phyloP scores from a whole-genome alignment of 2,888 invertebrate genomes.

The Drosophila antonietae region DNA sequence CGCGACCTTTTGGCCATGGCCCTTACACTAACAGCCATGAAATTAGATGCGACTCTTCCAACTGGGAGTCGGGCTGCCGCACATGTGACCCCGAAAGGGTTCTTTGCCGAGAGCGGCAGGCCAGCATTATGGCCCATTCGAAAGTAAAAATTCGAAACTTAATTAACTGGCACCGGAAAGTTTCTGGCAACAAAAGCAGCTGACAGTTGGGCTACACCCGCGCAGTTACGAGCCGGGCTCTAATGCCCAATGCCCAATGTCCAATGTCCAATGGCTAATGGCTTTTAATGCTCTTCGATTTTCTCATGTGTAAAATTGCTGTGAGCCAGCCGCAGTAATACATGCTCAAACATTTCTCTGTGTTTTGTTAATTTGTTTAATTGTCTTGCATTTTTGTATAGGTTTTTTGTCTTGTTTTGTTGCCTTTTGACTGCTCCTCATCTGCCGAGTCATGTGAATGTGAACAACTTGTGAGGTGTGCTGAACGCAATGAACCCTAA shows the following conservation, averaged over 20 bases:
- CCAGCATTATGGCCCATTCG: conserved; percentile 65
- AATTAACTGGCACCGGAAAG: conserved; percentile 71
- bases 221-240: conserved; percentile 55
- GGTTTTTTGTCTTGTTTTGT: not conserved
- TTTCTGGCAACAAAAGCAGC: conserved; percentile 67
- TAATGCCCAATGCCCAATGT: conserved; percentile 46
- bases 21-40: conserved; percentile 78
- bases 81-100: conserved; percentile 72
- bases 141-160: conserved; percentile 75
- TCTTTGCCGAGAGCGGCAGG: conserved; percentile 45
- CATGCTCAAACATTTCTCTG: conserved; percentile 31
- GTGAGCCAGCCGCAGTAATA: conserved; percentile 20
- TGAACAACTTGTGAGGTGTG: conserved; percentile 72
- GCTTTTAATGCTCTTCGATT: conserved; percentile 73
- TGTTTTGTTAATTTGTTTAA: conserved; percentile 76
- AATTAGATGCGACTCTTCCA: conserved; percentile 69
- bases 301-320: conserved; percentile 77
- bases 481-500: conserved; percentile 74
- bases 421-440: conserved; percentile 53
- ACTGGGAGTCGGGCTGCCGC: conserved; percentile 50
- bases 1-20: conserved; percentile 71
- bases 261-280: conserved; percentile 33
- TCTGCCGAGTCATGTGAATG: conserved; percentile 75
- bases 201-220: conserved; percentile 76
- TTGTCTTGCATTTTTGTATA: conserved; percentile 66